Base-by-base conservation (phyloP, 1,140 invertebrate genomes). In the Drosophila takahashii region DNA sequence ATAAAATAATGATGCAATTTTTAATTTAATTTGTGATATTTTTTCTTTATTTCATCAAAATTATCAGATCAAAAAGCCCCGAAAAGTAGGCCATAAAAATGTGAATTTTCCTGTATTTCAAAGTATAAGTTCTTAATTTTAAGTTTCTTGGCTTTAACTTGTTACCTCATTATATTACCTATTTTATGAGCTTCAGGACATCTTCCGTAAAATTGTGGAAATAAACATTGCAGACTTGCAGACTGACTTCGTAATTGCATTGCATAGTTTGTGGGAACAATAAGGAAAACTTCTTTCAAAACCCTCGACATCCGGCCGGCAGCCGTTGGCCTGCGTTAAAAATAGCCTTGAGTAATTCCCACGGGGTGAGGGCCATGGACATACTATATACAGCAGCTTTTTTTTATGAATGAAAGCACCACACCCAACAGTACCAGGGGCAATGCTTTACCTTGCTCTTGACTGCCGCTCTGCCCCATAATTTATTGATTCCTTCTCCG, bases 381-480 rank as follows among this genome's bases (percentile, higher is more conserved):
- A 56, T 39, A 48, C 27, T 7, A 34, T 13, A 29, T n/a, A 29
- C n/a, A 51, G 32, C 18, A 75, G 62, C n/a, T 8, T n/a, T 50
- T 48, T 87, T 79, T 87, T 79, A 87, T 87, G 84, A 87, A 87
- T 87, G 83, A 89, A 84, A 79, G 73, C 69, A 71, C 67, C 67
- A 57, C 41, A 45, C 56, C 53, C 62, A 66, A n/a, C 50, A 16
- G 13, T 39, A 48, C 48, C 57, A 53, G 76, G 76, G 75, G 67
- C 78, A 86, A 81, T 57, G 79, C 36, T 70, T 89, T 52, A 78
- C 85, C 90, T 91, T 91, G 90, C 90, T 91, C 90, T 91, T 91
- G 90, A 91, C 90, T 83, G 79, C 57, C 45, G 59, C 59, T 62
- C 62, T 84, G 85, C 65, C 85, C 90, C 81, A 91, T 84, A 66